These are phyloP conservation scores for Sprattus sprattus DNA, from an alignment of 2,113 vertebrate genomes.

Conservation along the genomic window DNA sequence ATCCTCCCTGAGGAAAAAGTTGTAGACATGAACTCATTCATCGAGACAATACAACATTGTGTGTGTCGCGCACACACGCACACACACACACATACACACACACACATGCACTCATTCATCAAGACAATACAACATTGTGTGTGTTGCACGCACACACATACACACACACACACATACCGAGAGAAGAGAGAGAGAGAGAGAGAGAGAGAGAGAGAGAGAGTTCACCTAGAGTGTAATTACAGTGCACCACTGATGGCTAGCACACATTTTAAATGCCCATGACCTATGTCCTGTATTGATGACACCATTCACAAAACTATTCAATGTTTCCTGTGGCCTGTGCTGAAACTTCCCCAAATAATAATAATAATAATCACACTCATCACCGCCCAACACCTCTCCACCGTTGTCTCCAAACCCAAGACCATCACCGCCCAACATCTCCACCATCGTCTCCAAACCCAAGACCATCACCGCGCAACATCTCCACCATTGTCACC, in stretches of 20 bases:
- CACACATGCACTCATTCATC: not conserved
- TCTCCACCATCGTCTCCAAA: not conserved
- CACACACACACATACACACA: not conserved
- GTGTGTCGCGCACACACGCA: not conserved
- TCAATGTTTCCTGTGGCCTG: not conserved
- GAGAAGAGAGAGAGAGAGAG: not conserved
- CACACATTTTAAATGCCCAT: not conserved
- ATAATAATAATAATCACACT: not conserved
- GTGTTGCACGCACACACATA: not conserved
- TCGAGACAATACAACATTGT: constrained; percentile 9
- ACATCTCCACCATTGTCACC: not conserved
- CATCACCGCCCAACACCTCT: not conserved
- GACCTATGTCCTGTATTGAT: not conserved
- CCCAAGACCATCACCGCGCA: not conserved
- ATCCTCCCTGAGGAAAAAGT: constrained; percentile 26
- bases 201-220: not conserved
- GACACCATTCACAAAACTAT: not conserved
- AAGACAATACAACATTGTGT: not conserved
- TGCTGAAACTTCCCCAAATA: not conserved
- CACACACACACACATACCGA: not conserved
- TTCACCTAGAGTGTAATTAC: not conserved
- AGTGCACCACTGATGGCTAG: not conserved
- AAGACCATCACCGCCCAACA: not conserved
- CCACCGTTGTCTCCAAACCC: not conserved
- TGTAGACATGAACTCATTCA: not conserved